These are phyloP conservation scores for Limanda limanda DNA, from an alignment of 2,113 vertebrate genomes.

Conservation along the genomic window DNA sequence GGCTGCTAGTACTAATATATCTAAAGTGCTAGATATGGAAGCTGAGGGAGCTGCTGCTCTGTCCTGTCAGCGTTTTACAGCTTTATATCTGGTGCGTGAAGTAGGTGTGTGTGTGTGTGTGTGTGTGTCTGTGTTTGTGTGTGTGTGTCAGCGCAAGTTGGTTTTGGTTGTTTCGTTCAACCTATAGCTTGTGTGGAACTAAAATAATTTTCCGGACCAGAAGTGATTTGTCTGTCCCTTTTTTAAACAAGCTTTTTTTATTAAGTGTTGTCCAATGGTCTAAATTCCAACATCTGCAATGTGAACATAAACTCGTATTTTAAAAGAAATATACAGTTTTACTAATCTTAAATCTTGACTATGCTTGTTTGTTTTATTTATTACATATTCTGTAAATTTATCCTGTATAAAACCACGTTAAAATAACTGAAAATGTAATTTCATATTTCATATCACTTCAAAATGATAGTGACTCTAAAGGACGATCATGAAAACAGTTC, in stretches of 20 bases:
- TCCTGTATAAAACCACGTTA: no score
- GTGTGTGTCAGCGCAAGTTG: neutral
- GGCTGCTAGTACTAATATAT: conserved; percentile 49
- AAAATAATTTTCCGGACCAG: conserved; percentile 37
- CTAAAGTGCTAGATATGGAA: conserved; percentile 50
- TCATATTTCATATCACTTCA: no score
- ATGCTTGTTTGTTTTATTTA: no score
- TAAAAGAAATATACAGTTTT: no score
- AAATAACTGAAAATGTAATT: no score
- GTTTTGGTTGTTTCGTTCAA: conserved; percentile 20
- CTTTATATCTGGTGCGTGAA: conserved; percentile 43
- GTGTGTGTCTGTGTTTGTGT: conserved; percentile 4
- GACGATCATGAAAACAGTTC: no score
- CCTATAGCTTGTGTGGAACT: conserved; percentile 28
- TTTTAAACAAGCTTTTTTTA: neutral
- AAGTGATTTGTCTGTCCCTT: no score
- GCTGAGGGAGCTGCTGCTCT: conserved; percentile 52
- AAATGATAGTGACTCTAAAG: no score
- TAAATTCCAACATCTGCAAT: neutral
- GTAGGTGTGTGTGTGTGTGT: conserved; percentile 10
- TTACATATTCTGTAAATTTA: no score
- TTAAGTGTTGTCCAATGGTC: neutral
- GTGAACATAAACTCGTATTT: no score
- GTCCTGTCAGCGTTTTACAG: conserved; percentile 69
- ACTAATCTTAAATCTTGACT: no score